These are phyloP conservation scores for Myathropa florea DNA, from an alignment of 2,888 invertebrate genomes.

Conservation along the genomic window DNA sequence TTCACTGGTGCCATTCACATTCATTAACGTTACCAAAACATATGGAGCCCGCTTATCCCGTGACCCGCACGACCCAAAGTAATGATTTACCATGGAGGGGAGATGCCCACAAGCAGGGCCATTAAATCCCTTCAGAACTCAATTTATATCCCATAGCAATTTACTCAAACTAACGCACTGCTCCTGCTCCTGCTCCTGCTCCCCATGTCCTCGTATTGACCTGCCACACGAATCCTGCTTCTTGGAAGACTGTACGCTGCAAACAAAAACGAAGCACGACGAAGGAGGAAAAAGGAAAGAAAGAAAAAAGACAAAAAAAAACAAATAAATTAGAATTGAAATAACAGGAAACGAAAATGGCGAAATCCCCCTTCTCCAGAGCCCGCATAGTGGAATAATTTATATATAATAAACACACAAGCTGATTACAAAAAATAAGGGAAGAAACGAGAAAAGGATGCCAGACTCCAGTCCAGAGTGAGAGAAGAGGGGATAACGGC, in stretches of 20 bases:
- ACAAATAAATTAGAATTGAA: conserved; percentile 69
- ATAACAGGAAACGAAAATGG: conserved; percentile 52
- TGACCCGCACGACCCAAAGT: conserved; percentile 55
- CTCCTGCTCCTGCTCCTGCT: conserved; percentile 16
- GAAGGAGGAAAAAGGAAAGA: conserved; percentile 7
- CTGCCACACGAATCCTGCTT: not conserved
- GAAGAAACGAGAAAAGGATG: conserved; percentile 19
- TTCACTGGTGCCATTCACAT: conserved; percentile 44
- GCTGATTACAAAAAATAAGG: conserved; percentile 57
- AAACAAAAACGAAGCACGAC: not conserved
- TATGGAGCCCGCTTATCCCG: conserved; percentile 53
- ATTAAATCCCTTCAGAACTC: conserved; percentile 79
- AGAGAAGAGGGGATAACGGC: not conserved
- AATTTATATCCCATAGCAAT: conserved; percentile 79
- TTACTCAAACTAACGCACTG: conserved; percentile 73
- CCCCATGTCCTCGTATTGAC: conserved; percentile 11
- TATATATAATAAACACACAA: conserved; percentile 70
- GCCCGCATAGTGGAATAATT: conserved; percentile 62
- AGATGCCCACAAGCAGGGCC: conserved; percentile 58
- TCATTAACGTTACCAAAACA: conserved; percentile 49
- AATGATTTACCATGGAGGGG: conserved; percentile 49
- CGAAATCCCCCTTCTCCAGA: conserved; percentile 4
- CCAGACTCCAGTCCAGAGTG: not conserved
- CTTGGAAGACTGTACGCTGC: not conserved
- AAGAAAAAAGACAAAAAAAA: conserved; percentile 25